Evolutionary conservation across 1,140 invertebrate species (phyloP), one percentile per base, ranked within the genome.

Genomic region (Polypedilum vanderplanki): DNA sequence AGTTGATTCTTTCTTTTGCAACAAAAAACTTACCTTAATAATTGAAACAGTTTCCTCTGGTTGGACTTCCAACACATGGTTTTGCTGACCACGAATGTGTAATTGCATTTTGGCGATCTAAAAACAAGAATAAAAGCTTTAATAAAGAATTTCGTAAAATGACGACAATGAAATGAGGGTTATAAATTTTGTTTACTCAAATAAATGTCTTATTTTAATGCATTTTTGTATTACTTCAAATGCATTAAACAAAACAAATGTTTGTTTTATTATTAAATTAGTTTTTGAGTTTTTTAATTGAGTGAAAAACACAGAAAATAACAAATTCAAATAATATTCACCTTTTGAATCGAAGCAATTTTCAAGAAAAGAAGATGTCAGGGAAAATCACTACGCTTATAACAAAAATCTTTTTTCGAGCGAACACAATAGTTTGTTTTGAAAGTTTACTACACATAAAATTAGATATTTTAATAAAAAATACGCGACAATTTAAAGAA

Each of bases 21-120:
- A 33, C 24, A 33, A 33, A 5, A 33, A 33, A 33, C 41, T 74
- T 82, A 85, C 85, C 83, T 85, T 85, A 77, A 85, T 83, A 75
- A 83, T 82, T 64, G 76, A 81, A 77, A 85, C 83, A 77, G 83
- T 83, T 77, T 85, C 84, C 46, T 83, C 80, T 76, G 81, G 83
- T 77, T 80, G 78, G 40, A 84, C 84, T 77, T 85, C 85, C 75
- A 85, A 78, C 76, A 85, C 82, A 78, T 85, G 84, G 40, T 83
- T 83, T 73, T 82, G 81, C 78, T 83, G 82, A 80, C 84, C 85
- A 81, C 84, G 81, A 76, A 85, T 84, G 79, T 85, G 83, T 77
- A 85, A 80, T 82, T 85, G 84, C 85, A 85, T 85, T 64, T 76
- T 78, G 77, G 33, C 20, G 65, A 18, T 18, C 65, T 70, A 70